Conservation (phyloP, 2,113 vertebrate species). For the Embiotoca jacksoni region DNA sequence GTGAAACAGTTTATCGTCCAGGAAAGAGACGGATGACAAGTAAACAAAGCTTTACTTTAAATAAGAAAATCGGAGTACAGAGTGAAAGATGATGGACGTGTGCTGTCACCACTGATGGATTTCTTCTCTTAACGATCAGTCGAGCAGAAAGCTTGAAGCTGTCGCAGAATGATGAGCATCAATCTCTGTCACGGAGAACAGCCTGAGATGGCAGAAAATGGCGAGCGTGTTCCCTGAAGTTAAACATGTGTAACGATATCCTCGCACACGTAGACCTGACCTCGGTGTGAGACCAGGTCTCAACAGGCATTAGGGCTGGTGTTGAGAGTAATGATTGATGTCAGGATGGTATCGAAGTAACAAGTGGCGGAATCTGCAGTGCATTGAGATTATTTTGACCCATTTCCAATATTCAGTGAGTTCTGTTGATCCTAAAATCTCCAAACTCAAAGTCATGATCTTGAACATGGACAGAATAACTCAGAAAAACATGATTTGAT, state of each 20-base stretch:
- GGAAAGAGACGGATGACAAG: slow-evolving; percentile 33
- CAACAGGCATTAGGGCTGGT: neutral
- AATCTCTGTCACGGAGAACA: slow-evolving; percentile 50
- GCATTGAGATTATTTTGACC: too few relatives aligned
- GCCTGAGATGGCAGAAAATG: slow-evolving; percentile 15
- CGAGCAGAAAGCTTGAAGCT: slow-evolving; percentile 48
- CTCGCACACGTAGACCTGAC: slow-evolving; percentile 1
- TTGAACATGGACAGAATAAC: too few relatives aligned
- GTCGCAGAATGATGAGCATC: slow-evolving; percentile 57
- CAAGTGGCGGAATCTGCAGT: neutral
- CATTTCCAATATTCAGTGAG: too few relatives aligned
- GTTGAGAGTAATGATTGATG: slow-evolving; percentile 18
- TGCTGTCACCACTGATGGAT: slow-evolving; percentile 60
- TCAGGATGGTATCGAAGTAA: neutral
- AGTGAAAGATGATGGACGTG: slow-evolving; percentile 50
- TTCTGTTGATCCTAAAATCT: too few relatives aligned
- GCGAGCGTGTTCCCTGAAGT: slow-evolving; percentile 7
- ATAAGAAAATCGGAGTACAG: slow-evolving; percentile 34
- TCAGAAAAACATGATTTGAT: too few relatives aligned
- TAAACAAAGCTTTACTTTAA: slow-evolving; percentile 48
- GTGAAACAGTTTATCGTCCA: slow-evolving; percentile 38
- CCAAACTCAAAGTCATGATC: too few relatives aligned
- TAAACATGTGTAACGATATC: slow-evolving; percentile 6
- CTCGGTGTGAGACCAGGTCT: neutral
- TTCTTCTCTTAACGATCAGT: slow-evolving; percentile 39